Base-by-base conservation (phyloP, 2,888 invertebrate species). In the Allygus modestus region DNA sequence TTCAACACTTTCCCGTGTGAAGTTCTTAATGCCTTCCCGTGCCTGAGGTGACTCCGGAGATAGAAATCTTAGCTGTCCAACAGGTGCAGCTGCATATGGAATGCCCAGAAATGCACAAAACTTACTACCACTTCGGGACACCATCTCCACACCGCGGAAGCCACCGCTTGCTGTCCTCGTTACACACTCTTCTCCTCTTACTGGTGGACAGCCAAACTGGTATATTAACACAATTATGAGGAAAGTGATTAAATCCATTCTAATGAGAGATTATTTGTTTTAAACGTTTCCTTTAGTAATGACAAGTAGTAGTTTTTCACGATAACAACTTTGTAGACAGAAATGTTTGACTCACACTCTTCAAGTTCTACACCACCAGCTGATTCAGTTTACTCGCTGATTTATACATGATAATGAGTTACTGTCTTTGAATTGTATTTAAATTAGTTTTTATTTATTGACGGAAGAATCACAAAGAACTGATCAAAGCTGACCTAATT, bases 21-120 rank as follows among this genome's bases (percentile, higher is more conserved):
- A 28, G 17, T 28, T 54, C 58, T 33, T 51, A 4, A 79, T n/a
- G 0, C 58, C 79, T 20, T 79, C 54, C 79, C 79, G 58, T 11
- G 28, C 0, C 23, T 37, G 54, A 37, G 58, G 31, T 20, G 51
- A 28, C 15, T 54, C 7, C n/a, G 79, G 79, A 17, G 79, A 58
- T 15, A 31, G 58, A 33, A 79, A 79, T 17, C 79, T 51, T 9
- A 79, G n/a, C 20, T 37, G 4, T n/a, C 79, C 79, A 1, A 79
- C 58, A 1, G 79, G 79, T 20, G 79, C 12, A 15, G 79, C 79
- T 2, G 79, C 79, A 33, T 33, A 79, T 1, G 79, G 79, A 33
- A 79, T 37, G 9, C 79, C 79, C 0, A 79, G 37, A 37, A 79
- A 79, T 4, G 79, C 79, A 31, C 31, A 58, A 58, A 79, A 79